Percentiles rank a stretch among this genome's conserved stretches.
These are phyloP conservation scores for Miichthys miiuy DNA, from an alignment of 2,797 vertebrate species.

Conservation along the genomic window DNA sequence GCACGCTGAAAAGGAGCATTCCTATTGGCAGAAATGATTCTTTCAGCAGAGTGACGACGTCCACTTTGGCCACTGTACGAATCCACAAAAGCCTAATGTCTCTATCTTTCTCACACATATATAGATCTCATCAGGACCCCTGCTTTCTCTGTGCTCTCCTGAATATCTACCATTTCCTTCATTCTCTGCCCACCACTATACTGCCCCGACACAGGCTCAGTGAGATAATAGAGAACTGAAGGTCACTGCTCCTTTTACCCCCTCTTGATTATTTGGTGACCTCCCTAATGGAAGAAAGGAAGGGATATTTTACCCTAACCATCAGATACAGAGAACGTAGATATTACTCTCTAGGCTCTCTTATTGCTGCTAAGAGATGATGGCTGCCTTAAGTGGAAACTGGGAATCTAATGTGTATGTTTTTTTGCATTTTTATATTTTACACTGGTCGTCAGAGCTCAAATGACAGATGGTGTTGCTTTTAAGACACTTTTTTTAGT, in stretches of 20 bases:
- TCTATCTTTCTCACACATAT: background rate
- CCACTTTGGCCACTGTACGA: constrained; percentile 11
- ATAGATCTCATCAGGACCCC: constrained; percentile 29
- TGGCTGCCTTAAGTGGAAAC: constrained; percentile 2
- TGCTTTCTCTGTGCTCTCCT: constrained; percentile 17
- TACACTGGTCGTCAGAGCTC: background rate
- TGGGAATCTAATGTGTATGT: background rate
- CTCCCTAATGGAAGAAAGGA: constrained; percentile 27
- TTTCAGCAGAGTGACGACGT: constrained; percentile 41
- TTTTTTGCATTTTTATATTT: background rate
- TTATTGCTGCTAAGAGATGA: constrained; percentile 16
- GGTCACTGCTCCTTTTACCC: constrained; percentile 48
- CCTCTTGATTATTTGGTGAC: constrained; percentile 38
- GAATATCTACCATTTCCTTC: constrained; percentile 31
- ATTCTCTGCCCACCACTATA: background rate
- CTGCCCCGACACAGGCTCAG: constrained; percentile 3
- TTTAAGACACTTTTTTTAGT: background rate
- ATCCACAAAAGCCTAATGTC: background rate
- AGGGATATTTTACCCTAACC: constrained; percentile 20
- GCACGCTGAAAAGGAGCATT: constrained; percentile 35
- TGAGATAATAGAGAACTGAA: constrained; percentile 44
- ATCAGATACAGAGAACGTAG: constrained; percentile 19
- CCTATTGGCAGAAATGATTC: constrained; percentile 42
- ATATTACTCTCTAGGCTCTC: constrained; percentile 19
- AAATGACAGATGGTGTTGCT: background rate